Base-by-base conservation (phyloP, 2,113 vertebrate genomes). In the Osmerus mordax region DNA sequence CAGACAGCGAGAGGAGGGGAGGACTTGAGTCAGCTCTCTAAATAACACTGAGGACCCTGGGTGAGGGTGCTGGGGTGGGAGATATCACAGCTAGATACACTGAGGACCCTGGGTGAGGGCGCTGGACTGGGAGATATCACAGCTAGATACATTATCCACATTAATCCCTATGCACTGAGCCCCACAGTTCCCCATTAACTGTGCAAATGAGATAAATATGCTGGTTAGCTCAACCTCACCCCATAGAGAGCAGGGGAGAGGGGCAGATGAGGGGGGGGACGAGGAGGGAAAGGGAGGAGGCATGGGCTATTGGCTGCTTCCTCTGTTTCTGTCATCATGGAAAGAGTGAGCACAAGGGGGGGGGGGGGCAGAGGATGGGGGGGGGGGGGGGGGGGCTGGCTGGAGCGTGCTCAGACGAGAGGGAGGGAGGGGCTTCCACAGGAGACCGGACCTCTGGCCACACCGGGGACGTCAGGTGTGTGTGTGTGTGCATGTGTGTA, bases 281-380 rank as follows among this genome's bases (percentile, higher is more conserved):
- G 29, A 32, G 29, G 29, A 5, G 29, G 29, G 32, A 36, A 7
- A 36, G 32, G 32, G 32, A 7, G 5, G 32, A 36, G 7, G 32
- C 32, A 36, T 36, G 0, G 1, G 62, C 47, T 11, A n/a, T 21
- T 7, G 23, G 47, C 21, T 66, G 19, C n/a, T 23, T 28, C 41
- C 19, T 21, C 23, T 3, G 66, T 53, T 68, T 68, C 21, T 29
- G 66, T 54, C 53, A 54, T 54, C 66, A 19, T 23, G 52, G 66
- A 68, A 23, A 68, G 3, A 8, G 51, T n/a, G 23, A 14, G 21
- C 14, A 2, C 7, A 16, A 9, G 53, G 53, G 12, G 71, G 53
- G 62, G 15, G 29, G 62, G 29, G 16, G 52, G 55, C 23, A 54
- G 54, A 32, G 67, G 56, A 19, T 21, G 23, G 1, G 28, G 29